A percentile compares a stretch with the other conserved stretches of the same genome.
phyloP scores from a whole-genome alignment of 1,140 invertebrate genomes.

The Dermatophagoides farinae region DNA sequence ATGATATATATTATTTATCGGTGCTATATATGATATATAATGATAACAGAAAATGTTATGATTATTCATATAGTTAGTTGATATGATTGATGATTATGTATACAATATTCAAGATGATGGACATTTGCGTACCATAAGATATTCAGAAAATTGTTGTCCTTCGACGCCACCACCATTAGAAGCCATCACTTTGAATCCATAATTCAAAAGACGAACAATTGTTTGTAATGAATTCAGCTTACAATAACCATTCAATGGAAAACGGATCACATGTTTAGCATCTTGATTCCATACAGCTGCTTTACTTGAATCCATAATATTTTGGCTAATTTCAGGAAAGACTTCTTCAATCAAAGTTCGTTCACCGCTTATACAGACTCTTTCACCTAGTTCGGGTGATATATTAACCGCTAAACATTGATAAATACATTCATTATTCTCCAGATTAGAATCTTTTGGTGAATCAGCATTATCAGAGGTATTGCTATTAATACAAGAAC shows the following conservation, averaged over 20 bases:
- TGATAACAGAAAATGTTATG: too few species aligned
- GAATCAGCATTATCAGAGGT: background rate
- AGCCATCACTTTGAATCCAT: slow-evolving; percentile 54
- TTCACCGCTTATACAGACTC: slow-evolving; percentile 30
- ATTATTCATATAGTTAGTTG: too few species aligned
- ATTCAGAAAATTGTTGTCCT: slow-evolving; percentile 77
- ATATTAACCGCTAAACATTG: slow-evolving; percentile 70
- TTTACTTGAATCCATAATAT: slow-evolving; percentile 53
- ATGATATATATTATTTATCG: too few species aligned
- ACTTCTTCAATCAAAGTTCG: slow-evolving; percentile 32
- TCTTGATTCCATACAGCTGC: slow-evolving; percentile 63
- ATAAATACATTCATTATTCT: slow-evolving; percentile 26
- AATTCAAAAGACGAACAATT: slow-evolving; percentile 62
- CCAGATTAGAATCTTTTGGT: slow-evolving; percentile 8
- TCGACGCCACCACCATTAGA: slow-evolving; percentile 71
- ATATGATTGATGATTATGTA: too few species aligned
- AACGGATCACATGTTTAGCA: slow-evolving; percentile 60
- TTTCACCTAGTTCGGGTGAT: slow-evolving; percentile 56
- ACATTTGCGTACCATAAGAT: slow-evolving; percentile 50
- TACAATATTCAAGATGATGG: too few species aligned
- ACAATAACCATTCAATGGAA: slow-evolving; percentile 76
- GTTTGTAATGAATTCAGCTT: slow-evolving; percentile 76
- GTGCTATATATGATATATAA: too few species aligned
- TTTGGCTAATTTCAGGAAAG: slow-evolving; percentile 68
- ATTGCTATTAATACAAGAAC: too few species aligned